phyloP scores from a whole-genome alignment of 2,797 vertebrate genomes.

The Catamblyrhynchus diadema region DNA sequence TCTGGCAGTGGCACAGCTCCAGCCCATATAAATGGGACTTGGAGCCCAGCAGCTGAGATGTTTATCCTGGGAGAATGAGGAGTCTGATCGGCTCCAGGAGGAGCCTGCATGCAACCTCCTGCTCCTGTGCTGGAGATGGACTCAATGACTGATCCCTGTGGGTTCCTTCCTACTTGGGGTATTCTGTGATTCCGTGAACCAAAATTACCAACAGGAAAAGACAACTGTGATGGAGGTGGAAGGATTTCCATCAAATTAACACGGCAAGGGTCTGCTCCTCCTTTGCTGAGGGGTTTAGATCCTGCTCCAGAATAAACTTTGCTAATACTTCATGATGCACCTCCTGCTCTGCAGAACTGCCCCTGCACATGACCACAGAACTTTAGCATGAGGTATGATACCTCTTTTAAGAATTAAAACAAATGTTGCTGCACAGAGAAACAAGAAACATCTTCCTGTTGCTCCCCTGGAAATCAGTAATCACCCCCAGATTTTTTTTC shows the following conservation, averaged over 20 bases:
- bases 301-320: background rate
- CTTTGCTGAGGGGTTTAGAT: background rate
- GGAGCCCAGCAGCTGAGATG: background rate
- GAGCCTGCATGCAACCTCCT: background rate
- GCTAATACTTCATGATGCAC: background rate
- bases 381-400: background rate
- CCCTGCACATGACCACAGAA: background rate
- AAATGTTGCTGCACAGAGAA: background rate
- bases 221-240: background rate
- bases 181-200: background rate
- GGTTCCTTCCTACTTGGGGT: background rate
- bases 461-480: background rate
- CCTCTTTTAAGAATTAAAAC: background rate
- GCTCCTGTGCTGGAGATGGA: background rate
- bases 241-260: background rate
- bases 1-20: background rate
- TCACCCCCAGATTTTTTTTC: background rate
- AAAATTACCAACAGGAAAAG: background rate
- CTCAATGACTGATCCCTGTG: background rate
- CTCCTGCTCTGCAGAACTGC: background rate
- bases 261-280: background rate
- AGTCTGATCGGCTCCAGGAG: background rate
- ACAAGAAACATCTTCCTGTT: background rate
- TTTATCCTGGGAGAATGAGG: background rate
- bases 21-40: background rate